Evolutionary conservation across 1,140 invertebrate species (phyloP), one percentile per base, ranked within the genome.

Genomic region (Drosophila teissieri): DNA sequence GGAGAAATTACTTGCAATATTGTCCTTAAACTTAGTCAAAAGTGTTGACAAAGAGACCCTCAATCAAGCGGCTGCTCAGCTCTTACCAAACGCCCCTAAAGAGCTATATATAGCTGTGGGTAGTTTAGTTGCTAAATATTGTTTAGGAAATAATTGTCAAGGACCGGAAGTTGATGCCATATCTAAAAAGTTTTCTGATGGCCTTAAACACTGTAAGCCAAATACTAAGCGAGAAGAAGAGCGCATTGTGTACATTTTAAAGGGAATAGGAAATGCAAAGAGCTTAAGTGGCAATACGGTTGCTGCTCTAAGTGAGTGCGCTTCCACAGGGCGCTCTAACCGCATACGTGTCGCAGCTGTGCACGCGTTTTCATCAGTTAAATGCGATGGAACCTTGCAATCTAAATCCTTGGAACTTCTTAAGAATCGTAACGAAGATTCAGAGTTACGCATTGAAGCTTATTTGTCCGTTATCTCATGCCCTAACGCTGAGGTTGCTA

Each of bases 371-470:
- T 92, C 95, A 6, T 94, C 95, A 11, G 95, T 95, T 91, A 93
- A 94, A 74, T 97, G 96, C 93, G 93, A 88, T 48, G 27, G 19
- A 36, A 63, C 94, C 92, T 60, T 95, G 14, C 94, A 94, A 85
- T 88, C 93, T 44, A 92, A 93, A 19, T 94, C 94, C 3, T 42
- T 95, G 37, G 92, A 93, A 15, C 92, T 96, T 11, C 93, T 96
- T 80, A 94, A 94, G 74, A 94, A 97, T 89, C 93, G 92, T 3
- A 94, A 95, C 55, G 94, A 97, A 83, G 97, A 98, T 90, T 95
- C 96, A 6, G 98, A 99, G 92, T 91, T 98, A 8, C 94, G 98
- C 54, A 98, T 98, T 85, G 96, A 96, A 88, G 95, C 96, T 4
- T 98, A 98, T 85, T 93, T 98, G n/a, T 95, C 95, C 2, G 92